These are phyloP conservation scores for Lasioglossum villosulum DNA, from an alignment of 2,888 invertebrate genomes.

Conservation along the genomic window DNA sequence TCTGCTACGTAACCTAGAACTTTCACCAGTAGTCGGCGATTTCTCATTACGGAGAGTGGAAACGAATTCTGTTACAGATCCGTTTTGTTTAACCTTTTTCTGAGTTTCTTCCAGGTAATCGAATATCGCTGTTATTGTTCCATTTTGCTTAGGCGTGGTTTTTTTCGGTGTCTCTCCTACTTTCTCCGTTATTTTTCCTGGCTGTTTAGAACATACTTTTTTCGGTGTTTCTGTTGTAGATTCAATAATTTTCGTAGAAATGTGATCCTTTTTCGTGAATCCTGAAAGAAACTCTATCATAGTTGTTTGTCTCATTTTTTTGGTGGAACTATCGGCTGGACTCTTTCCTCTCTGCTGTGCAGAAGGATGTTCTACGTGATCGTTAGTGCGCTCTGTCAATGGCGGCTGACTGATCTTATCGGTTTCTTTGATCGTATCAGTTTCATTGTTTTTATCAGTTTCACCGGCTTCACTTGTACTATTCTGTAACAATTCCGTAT, in stretches of 20 bases:
- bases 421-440: neutral
- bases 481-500: conserved; percentile 17
- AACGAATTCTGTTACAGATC: neutral
- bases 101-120: neutral
- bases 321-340: too few species aligned
- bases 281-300: conserved; percentile 50
- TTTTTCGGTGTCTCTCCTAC: neutral
- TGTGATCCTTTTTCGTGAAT: neutral
- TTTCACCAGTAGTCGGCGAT: neutral
- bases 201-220: too few species aligned
- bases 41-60: neutral
- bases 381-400: neutral
- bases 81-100: neutral
- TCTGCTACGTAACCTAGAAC: too few species aligned
- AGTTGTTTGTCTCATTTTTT: conserved; percentile 59
- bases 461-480: neutral
- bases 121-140: too few species aligned
- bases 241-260: neutral
- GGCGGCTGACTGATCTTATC: neutral
- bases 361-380: neutral
- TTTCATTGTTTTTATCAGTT: neutral
- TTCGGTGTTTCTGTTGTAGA: neutral
- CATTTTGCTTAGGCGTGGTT: too few species aligned
- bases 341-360: neutral
- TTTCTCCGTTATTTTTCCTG: too few species aligned